Percentiles rank a stretch among this genome's conserved stretches.
These are phyloP conservation scores for Linyphia triangularis DNA, from an alignment of 2,888 invertebrate genomes.

Conservation along the genomic window DNA sequence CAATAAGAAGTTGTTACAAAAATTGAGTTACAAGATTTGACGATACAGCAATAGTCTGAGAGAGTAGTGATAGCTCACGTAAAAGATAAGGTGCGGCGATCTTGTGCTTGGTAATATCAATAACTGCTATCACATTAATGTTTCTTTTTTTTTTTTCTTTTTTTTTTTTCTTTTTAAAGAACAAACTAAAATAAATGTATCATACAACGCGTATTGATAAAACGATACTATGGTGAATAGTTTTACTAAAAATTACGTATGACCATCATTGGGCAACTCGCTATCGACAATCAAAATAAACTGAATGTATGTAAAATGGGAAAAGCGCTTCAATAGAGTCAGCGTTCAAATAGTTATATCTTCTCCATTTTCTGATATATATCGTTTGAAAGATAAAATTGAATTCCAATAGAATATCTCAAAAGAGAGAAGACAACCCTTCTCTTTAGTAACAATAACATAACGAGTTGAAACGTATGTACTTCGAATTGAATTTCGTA, in stretches of 20 bases:
- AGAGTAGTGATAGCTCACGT: no score
- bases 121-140: no score
- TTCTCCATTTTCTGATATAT: background rate
- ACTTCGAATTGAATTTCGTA: background rate
- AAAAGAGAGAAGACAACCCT: background rate
- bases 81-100: no score
- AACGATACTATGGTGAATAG: background rate
- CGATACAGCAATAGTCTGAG: no score
- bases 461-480: background rate
- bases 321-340: background rate
- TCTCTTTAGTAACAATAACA: background rate
- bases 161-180: no score
- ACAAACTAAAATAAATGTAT: no score
- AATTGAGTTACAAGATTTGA: no score
- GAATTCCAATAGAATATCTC: background rate
- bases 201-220: background rate
- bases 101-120: no score
- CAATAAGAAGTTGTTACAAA: no score
- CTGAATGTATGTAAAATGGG: background rate
- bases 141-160: no score
- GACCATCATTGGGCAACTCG: background rate
- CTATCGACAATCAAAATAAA: background rate
- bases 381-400: background rate
- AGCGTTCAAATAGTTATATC: background rate
- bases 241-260: background rate